A percentile compares a stretch with the other conserved stretches of the same genome.
These are phyloP conservation scores for Agelaius tricolor DNA, from an alignment of 2,113 vertebrate species.

Conservation along the genomic window DNA sequence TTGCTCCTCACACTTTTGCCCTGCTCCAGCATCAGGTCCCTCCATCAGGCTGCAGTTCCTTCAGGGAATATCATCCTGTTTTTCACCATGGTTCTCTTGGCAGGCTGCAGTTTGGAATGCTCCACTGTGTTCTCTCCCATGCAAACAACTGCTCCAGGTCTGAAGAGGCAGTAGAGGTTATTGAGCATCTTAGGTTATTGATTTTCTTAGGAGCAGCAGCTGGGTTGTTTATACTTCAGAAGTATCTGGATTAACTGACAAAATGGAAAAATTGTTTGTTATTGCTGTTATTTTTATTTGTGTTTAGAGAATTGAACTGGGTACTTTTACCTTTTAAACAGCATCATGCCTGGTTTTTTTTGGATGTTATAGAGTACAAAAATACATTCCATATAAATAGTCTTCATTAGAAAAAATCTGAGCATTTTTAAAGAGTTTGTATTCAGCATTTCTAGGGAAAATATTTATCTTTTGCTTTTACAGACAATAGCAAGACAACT, in stretches of 20 bases:
- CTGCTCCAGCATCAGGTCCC: not conserved
- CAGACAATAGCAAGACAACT: conserved; percentile 97
- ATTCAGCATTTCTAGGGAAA: not conserved
- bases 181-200: not conserved
- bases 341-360: not conserved
- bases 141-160: not conserved
- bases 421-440: not conserved
- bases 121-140: not conserved
- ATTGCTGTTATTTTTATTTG: not conserved
- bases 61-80: not conserved
- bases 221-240: not conserved
- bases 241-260: not conserved
- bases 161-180: not conserved
- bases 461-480: conserved; percentile 16
- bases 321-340: not conserved
- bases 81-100: not conserved
- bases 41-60: not conserved
- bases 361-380: not conserved
- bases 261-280: not conserved
- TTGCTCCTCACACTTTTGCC: not conserved
- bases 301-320: not conserved
- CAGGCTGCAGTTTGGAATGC: not conserved
- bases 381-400: not conserved
- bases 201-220: not conserved
- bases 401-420: not conserved